phyloP scores from a whole-genome alignment of 2,113 vertebrate genomes.

The Fulmarus glacialis region DNA sequence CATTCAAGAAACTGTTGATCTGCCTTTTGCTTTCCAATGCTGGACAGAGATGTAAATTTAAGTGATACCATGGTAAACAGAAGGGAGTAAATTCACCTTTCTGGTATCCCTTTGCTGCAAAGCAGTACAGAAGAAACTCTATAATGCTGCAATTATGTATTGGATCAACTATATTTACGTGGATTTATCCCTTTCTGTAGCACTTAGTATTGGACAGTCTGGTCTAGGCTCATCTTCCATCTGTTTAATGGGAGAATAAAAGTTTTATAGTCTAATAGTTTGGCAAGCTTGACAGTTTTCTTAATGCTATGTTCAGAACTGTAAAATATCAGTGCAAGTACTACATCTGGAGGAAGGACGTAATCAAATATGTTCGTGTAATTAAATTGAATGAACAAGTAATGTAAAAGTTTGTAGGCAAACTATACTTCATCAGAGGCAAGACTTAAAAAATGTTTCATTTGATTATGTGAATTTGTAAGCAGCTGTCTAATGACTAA shows the following conservation, averaged over 20 bases:
- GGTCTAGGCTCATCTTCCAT: background rate
- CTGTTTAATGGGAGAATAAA: background rate
- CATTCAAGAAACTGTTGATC: background rate
- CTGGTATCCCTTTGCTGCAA: background rate
- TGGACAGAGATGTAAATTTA: background rate
- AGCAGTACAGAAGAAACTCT: background rate
- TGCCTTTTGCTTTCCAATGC: background rate
- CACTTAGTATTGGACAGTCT: background rate
- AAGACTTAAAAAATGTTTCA: background rate
- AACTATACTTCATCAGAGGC: background rate
- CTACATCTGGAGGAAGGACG: background rate
- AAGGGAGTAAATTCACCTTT: background rate
- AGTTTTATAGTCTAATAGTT: background rate
- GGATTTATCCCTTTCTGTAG: background rate
- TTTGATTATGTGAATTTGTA: background rate
- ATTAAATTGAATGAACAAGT: background rate
- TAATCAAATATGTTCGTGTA: background rate
- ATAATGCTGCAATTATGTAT: background rate
- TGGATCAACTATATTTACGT: background rate
- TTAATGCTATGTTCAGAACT: background rate
- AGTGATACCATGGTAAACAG: background rate
- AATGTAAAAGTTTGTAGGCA: background rate
- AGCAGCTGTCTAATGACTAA: background rate
- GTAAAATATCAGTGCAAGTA: background rate
- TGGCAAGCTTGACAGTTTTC: background rate